Base-by-base conservation (phyloP, 1,140 invertebrate species). In the Homarus americanus region DNA sequence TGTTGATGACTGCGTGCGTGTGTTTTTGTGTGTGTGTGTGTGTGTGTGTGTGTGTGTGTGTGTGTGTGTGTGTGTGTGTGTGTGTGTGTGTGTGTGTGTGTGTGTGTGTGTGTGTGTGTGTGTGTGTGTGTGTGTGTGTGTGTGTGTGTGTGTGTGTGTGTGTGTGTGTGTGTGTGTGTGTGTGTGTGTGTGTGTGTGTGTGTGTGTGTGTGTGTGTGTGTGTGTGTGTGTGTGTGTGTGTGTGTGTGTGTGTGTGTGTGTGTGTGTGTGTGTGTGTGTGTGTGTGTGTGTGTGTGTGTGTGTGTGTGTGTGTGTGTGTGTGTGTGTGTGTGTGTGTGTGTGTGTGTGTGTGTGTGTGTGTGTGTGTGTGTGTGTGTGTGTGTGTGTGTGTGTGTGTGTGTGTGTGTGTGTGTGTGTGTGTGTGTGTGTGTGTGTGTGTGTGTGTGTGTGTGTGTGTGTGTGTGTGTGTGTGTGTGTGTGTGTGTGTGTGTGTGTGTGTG, bases 51-150 rank as follows among this genome's bases (percentile, higher is more conserved):
- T n/a, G n/a, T n/a, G n/a, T n/a, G n/a, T 36, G 40, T 78, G 34
- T 38, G 34, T 78, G 34, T 78, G 40, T 41, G 40, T 78, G 40
- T 36, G 40, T 78, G 75, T 78, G 75, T 78, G 40, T 78, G 75
- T 36, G 40, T 78, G 34, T 38, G 34, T 78, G 34, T 78, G 38
- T 40, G 38, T 78, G 38, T 34, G 38, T 78, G 75, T 78, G 75
- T 78, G 38, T 78, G 38, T 78, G 72, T 75, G 72, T 20, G 72
- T 12, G 72, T 75, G 72, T 34, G 15, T 75, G 32, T 34, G 32
- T 75, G 15, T 34, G 72, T 75, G 72, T 28, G 72, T 75, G 72
- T 34, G 72, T 75, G 72, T n/a, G 58, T 63, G 58, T n/a, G 58
- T 63, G n/a, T 63, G 58, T n/a, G 58, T 63, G 58, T n/a, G 58